Percentiles rank a stretch among this genome's conserved stretches.
Evolutionary conservation across 2,888 invertebrate species (phyloP).

Genomic region (Oxyscelio sp.): DNA sequence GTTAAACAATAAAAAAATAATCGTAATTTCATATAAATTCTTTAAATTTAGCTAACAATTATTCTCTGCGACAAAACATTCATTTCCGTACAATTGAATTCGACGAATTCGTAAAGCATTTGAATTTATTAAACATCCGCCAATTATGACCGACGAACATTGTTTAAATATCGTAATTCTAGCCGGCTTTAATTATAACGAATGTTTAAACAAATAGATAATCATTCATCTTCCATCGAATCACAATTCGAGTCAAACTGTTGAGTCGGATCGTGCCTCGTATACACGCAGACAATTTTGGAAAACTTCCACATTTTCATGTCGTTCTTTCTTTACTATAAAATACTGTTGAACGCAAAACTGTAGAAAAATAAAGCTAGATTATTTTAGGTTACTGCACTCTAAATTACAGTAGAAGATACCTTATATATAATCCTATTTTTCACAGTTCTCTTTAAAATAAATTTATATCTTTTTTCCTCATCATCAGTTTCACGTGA

Average conservation of each 20-base stretch:
- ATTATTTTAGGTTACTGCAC: conserved; percentile 81
- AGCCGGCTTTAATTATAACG: not conserved
- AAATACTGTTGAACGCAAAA: conserved; percentile 86
- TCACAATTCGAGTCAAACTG: not conserved
- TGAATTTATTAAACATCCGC: conserved; percentile 1
- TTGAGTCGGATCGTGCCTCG: not conserved
- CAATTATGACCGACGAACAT: not conserved
- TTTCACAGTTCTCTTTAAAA: conserved; percentile 57
- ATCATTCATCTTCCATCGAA: not conserved
- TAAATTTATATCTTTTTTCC: conserved; percentile 49
- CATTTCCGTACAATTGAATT: conserved; percentile 4
- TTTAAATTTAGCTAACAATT: conserved; percentile 44
- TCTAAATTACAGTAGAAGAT: conserved; percentile 64
- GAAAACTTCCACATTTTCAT: not conserved
- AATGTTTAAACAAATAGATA: conserved; percentile 4
- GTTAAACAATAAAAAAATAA: no score
- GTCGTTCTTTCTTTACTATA: conserved; percentile 69
- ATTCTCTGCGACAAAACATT: not conserved
- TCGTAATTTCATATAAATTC: conserved; percentile 41
- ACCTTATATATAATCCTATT: conserved; percentile 47
- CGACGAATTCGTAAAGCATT: not conserved
- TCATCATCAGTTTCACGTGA: conserved; percentile 5
- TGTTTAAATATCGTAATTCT: not conserved
- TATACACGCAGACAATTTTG: not conserved
- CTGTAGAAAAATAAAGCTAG: conserved; percentile 88